Conservation (phyloP, 2,888 invertebrate genomes). For the Leptogaster cylindrica region DNA sequence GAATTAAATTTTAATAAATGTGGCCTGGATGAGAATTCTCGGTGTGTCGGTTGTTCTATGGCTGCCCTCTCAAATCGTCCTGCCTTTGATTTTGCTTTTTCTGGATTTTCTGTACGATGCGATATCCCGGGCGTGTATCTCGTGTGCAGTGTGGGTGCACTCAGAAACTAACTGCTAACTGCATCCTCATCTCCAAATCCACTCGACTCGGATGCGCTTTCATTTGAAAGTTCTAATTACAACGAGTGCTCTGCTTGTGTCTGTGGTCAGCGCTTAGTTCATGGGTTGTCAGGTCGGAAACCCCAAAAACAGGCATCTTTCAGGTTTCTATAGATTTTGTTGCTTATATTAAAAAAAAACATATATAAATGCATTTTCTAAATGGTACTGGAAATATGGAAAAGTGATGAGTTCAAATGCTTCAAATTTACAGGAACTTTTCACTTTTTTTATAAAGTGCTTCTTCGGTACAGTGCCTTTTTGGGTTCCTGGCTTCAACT, state of each 20-base stretch:
- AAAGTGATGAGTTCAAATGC: too few species aligned
- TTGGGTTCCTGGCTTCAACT: too few species aligned
- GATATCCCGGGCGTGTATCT: not conserved
- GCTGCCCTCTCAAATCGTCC: conserved; percentile 16
- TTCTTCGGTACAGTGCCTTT: too few species aligned
- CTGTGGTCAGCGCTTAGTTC: conserved; percentile 1
- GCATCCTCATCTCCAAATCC: conserved; percentile 8
- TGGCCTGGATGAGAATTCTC: conserved; percentile 27
- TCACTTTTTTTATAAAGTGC: too few species aligned
- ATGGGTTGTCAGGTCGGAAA: too few species aligned
- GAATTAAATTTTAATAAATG: conserved; percentile 44
- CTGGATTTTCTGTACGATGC: not conserved
- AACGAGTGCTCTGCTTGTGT: conserved; percentile 4
- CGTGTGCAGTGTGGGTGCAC: conserved; percentile 12
- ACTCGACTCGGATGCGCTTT: conserved; percentile 11
- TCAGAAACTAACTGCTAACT: conserved; percentile 32
- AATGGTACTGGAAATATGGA: too few species aligned
- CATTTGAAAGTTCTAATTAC: conserved; percentile 34
- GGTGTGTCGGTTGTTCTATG: conserved; percentile 29
- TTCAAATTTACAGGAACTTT: too few species aligned
- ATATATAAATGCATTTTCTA: too few species aligned
- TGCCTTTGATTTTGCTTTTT: not conserved
- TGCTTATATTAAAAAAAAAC: too few species aligned
- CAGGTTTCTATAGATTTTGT: too few species aligned
- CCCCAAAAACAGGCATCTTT: too few species aligned